Conservation (phyloP, 2,888 invertebrate species). For the Aspidiotus destructor region DNA sequence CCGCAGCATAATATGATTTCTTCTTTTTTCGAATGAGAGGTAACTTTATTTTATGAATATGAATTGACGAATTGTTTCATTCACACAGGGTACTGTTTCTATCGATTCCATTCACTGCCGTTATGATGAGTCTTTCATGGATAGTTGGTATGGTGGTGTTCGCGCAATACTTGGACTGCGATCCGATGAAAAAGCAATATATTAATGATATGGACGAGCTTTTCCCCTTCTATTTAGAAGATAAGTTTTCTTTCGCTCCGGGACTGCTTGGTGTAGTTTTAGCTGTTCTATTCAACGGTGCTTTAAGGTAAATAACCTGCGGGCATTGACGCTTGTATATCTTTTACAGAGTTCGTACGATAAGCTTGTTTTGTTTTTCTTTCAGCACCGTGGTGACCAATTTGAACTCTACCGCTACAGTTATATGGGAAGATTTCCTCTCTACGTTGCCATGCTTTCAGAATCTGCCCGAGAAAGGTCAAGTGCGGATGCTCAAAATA, state of each 20-base stretch:
- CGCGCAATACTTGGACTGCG: slow-evolving; percentile 71
- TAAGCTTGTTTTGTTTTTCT: slow-evolving; percentile 34
- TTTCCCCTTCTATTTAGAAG: slow-evolving; percentile 80
- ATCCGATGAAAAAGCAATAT: slow-evolving; percentile 63
- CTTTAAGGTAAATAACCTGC: slow-evolving; percentile 55
- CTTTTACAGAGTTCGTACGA: neutral
- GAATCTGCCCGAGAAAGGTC: slow-evolving; percentile 58
- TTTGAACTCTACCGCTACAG: slow-evolving; percentile 73
- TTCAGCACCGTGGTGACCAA: slow-evolving; percentile 70
- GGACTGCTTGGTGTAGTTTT: slow-evolving; percentile 84
- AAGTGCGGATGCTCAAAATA: slow-evolving; percentile 57
- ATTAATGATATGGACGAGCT: slow-evolving; percentile 74
- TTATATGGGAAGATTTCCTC: slow-evolving; percentile 80
- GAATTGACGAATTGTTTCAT: too few species aligned
- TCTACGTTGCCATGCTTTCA: slow-evolving; percentile 61
- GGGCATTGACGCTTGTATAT: neutral
- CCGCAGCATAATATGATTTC: too few species aligned
- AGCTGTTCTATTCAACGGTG: slow-evolving; percentile 85
- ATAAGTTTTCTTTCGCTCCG: slow-evolving; percentile 68
- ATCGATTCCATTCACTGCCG: slow-evolving; percentile 68
- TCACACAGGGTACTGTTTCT: slow-evolving; percentile 56
- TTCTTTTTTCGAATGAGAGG: too few species aligned
- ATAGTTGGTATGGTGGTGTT: slow-evolving; percentile 80
- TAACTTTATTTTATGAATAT: too few species aligned
- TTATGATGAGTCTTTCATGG: slow-evolving; percentile 76